These are phyloP conservation scores for Chrysina gloriosa DNA, from an alignment of 2,888 invertebrate genomes.

Conservation along the genomic window DNA sequence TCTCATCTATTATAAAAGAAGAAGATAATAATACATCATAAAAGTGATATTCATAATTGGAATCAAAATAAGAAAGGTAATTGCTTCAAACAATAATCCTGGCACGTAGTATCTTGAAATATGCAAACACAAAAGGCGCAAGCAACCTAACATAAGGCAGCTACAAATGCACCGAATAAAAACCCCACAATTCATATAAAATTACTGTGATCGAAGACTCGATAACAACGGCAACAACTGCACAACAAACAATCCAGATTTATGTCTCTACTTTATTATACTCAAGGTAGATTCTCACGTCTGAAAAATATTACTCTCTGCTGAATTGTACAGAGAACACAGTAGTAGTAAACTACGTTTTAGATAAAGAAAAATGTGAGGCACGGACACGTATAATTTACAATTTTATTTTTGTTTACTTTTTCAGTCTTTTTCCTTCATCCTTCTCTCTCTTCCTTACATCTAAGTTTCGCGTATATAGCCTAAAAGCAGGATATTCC, in stretches of 20 bases:
- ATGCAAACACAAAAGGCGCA: background rate
- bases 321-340: constrained; percentile 40
- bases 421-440: constrained; percentile 10
- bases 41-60: too few species aligned
- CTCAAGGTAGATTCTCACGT: constrained; percentile 43
- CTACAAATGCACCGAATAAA: constrained; percentile 6
- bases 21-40: too few species aligned
- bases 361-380: constrained; percentile 38
- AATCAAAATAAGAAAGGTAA: too few species aligned
- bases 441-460: background rate
- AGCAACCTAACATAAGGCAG: background rate
- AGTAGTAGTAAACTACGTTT: constrained; percentile 37
- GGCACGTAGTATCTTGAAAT: too few species aligned
- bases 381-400: constrained; percentile 38
- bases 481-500: constrained; percentile 14
- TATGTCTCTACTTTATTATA: constrained; percentile 42
- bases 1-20: too few species aligned
- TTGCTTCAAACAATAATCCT: too few species aligned
- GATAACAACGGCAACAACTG: constrained; percentile 33
- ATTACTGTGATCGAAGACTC: constrained; percentile 26
- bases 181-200: constrained; percentile 30
- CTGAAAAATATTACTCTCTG: constrained; percentile 42
- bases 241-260: constrained; percentile 40
- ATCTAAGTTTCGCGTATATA: constrained; percentile 18
- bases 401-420: constrained; percentile 33